Evolutionary conservation across 1,140 invertebrate genomes (phyloP).

Genomic region (Brachionus calyciflorus): DNA sequence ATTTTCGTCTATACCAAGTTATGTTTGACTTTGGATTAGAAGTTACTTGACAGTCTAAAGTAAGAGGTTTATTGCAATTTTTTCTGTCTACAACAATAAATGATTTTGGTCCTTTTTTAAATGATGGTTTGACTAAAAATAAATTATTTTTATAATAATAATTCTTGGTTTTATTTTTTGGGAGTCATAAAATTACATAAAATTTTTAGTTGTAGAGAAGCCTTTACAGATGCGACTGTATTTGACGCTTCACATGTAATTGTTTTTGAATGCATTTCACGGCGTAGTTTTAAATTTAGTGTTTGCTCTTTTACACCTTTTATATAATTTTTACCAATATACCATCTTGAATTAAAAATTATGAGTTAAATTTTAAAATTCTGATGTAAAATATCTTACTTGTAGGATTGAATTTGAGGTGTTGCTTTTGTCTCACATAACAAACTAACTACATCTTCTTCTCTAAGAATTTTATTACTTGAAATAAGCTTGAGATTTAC

Average conservation of each 20-base stretch:
- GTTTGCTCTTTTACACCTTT: conserved; percentile 35
- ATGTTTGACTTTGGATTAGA: conserved; percentile 31
- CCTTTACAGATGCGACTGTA: conserved; percentile 38
- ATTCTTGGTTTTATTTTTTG: not conserved
- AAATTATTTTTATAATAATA: not conserved
- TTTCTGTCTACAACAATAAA: conserved; percentile 1
- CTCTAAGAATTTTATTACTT: not conserved
- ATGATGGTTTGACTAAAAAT: conserved; percentile 21
- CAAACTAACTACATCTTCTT: conserved; percentile 38
- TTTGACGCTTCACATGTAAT: conserved; percentile 44
- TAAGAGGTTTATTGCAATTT: conserved; percentile 32
- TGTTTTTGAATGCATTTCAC: conserved; percentile 41
- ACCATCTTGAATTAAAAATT: conserved; percentile 16
- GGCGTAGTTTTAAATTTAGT: conserved; percentile 37
- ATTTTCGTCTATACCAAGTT: conserved; percentile 31
- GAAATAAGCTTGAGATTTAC: conserved; percentile 32
- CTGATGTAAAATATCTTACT: not conserved
- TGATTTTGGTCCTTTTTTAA: conserved; percentile 8
- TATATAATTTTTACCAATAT: conserved; percentile 39
- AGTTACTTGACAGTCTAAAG: conserved; percentile 33
- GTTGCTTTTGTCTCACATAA: conserved; percentile 37
- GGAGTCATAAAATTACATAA: conserved; percentile 11
- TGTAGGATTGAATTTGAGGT: conserved; percentile 37
- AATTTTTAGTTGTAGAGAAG: conserved; percentile 36
- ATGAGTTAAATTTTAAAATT: not conserved